Conservation (phyloP, 2,113 vertebrate genomes). For the Cynoglossus semilaevis region DNA sequence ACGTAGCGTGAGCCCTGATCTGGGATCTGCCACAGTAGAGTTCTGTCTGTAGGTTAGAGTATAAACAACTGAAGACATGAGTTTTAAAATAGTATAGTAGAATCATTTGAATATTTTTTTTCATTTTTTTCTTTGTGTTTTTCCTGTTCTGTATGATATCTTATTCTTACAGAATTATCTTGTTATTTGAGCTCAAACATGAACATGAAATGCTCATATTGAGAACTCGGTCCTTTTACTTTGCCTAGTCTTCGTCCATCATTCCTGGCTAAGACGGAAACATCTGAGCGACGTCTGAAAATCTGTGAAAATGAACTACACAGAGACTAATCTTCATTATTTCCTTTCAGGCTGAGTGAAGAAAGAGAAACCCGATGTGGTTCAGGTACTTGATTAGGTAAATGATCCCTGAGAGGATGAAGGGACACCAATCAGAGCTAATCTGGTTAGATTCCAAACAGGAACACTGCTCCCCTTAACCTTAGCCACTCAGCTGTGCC, state of each 20-base stretch:
- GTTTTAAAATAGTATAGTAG: too few relatives aligned
- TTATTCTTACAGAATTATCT: too few relatives aligned
- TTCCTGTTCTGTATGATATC: too few relatives aligned
- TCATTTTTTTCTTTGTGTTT: too few relatives aligned
- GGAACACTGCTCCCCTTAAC: constrained; percentile 63
- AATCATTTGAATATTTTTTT: too few relatives aligned
- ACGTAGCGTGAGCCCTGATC: too few relatives aligned
- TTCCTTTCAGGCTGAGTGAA: constrained; percentile 4
- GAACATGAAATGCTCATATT: too few relatives aligned
- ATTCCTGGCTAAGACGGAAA: background rate
- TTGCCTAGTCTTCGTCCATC: constrained; percentile 1
- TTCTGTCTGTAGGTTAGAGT: too few relatives aligned
- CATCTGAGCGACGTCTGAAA: background rate
- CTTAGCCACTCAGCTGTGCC: constrained; percentile 68
- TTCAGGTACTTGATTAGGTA: constrained; percentile 58
- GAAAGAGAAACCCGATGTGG: background rate
- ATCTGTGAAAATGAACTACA: constrained; percentile 5
- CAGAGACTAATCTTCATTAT: constrained; percentile 8
- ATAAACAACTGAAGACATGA: too few relatives aligned
- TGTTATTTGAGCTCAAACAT: too few relatives aligned
- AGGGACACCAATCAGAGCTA: constrained; percentile 63
- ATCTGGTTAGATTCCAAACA: constrained; percentile 68
- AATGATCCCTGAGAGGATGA: constrained; percentile 60
- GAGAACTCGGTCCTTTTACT: too few relatives aligned
- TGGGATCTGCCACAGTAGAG: too few relatives aligned